Percentiles rank a stretch among this genome's conserved stretches.
phyloP scores from a whole-genome alignment of 2,888 invertebrate genomes.

The Drosophila meridiana region DNA sequence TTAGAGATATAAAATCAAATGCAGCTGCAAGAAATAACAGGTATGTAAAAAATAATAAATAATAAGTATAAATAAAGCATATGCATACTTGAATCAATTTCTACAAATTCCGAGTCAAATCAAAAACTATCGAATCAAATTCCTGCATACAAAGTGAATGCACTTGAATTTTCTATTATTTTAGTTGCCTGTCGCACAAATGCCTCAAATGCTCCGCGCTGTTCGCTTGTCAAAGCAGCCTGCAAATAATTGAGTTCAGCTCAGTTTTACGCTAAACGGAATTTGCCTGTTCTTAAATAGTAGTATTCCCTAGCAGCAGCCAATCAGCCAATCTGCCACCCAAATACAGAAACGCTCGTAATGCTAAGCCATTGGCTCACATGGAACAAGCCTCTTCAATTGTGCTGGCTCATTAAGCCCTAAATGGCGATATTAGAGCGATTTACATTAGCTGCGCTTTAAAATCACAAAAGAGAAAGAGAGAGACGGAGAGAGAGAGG shows the following conservation, averaged over 20 bases:
- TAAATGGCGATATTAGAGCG: slow-evolving; percentile 72
- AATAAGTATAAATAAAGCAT: neutral
- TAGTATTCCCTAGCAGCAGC: neutral
- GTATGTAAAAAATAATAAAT: too few relatives aligned
- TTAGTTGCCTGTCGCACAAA: neutral
- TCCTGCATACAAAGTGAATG: neutral
- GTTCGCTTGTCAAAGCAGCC: slow-evolving; percentile 5
- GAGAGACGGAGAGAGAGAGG: neutral
- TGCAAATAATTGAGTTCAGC: slow-evolving; percentile 7
- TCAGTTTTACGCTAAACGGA: slow-evolving; percentile 9
- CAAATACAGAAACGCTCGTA: slow-evolving; percentile 12
- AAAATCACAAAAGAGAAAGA: slow-evolving; percentile 49
- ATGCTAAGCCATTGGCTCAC: slow-evolving; percentile 7
- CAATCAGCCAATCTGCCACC: neutral
- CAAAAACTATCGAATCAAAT: neutral
- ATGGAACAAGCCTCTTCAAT: slow-evolving; percentile 49
- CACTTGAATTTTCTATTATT: neutral
- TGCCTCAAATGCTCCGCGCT: neutral
- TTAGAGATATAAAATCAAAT: too few relatives aligned
- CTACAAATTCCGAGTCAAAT: neutral
- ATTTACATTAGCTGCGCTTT: slow-evolving; percentile 77
- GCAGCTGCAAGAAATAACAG: too few relatives aligned
- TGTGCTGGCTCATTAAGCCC: slow-evolving; percentile 65
- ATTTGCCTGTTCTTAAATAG: slow-evolving; percentile 16
- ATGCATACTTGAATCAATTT: neutral